These are phyloP conservation scores for Helicoverpa assulta DNA, from an alignment of 2,888 invertebrate species.

Conservation along the genomic window DNA sequence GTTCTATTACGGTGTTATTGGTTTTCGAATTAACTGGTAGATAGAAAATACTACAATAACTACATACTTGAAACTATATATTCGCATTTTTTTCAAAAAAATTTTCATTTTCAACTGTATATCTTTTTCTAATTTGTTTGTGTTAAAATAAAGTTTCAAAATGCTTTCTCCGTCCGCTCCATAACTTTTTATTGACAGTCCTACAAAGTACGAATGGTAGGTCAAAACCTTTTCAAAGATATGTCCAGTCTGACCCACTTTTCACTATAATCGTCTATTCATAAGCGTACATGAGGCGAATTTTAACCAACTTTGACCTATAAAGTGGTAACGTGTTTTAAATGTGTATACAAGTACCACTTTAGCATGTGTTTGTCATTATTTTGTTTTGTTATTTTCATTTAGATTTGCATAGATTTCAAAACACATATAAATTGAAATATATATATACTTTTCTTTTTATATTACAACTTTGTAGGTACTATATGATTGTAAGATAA, in stretches of 20 bases:
- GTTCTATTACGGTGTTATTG: not conserved
- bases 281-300: conserved; percentile 73
- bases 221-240: conserved; percentile 62
- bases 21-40: not conserved
- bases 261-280: conserved; percentile 79
- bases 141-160: not conserved
- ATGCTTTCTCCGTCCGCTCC: conserved; percentile 16
- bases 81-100: too few relatives aligned
- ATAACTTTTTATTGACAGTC: conserved; percentile 29
- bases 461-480: not conserved
- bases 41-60: too few relatives aligned
- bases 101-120: too few relatives aligned
- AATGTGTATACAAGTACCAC: conserved; percentile 47
- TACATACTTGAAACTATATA: too few relatives aligned
- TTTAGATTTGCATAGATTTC: conserved; percentile 8
- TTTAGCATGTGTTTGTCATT: conserved; percentile 33
- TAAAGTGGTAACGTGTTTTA: conserved; percentile 56
- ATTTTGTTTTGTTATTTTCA: conserved; percentile 26
- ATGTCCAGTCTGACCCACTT: conserved; percentile 74
- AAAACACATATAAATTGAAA: not conserved
- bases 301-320: conserved; percentile 73
- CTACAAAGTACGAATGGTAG: conserved; percentile 12
- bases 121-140: too few relatives aligned
- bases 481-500: not conserved
- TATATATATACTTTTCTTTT: not conserved